Evolutionary conservation across 2,888 invertebrate genomes (phyloP), one percentile per base, ranked within the genome.

Genomic region (Oithona nana): DNA sequence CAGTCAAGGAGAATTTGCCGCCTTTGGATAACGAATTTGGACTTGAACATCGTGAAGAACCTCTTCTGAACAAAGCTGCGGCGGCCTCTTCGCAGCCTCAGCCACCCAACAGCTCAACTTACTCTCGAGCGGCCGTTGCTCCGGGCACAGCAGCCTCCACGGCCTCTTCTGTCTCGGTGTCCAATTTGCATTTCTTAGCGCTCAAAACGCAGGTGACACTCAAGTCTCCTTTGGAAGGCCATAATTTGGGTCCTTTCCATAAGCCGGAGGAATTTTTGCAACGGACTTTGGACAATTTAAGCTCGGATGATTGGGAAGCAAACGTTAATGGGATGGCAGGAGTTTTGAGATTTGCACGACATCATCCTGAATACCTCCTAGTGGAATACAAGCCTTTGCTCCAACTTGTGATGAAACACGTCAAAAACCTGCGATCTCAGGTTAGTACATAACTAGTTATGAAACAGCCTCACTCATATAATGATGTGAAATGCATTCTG

Each of bases 321-420:
- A 62, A 62, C 49, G 56, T 62, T n/a, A 54, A 56, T 39, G 62
- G 62, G 28, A 29, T 62, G 54, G 24, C 54, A 1, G 55, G 20
- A 11, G 30, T 54, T 8, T 20, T 54, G n/a, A 28, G 62, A 8
- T 11, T 56, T 8, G 55, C 52, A 3, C 24, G 39, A 28, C 54
- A 56, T 39, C 62, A 62, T 26, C 54, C 62, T 3, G 62, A 62
- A 26, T 29, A 29, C 16, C 54, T 62, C 1, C 26, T 54, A 8
- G 2, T 16, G 28, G 31, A 30, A 1, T 3, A 30, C 26, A 62
- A 55, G 24, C 20, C 24, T 30, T 4, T 62, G 16, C 20, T 54
- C 8, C 26, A 28, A 26, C 30, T 24, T 11, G 24, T 62, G n/a
- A 28, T 57, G 20, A 62, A 62, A 16, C 62, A 62, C 20, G 62